A percentile compares a stretch with the other conserved stretches of the same genome.
Conservation (phyloP, 2,113 vertebrate genomes). For the Peromyscus californicus region DNA sequence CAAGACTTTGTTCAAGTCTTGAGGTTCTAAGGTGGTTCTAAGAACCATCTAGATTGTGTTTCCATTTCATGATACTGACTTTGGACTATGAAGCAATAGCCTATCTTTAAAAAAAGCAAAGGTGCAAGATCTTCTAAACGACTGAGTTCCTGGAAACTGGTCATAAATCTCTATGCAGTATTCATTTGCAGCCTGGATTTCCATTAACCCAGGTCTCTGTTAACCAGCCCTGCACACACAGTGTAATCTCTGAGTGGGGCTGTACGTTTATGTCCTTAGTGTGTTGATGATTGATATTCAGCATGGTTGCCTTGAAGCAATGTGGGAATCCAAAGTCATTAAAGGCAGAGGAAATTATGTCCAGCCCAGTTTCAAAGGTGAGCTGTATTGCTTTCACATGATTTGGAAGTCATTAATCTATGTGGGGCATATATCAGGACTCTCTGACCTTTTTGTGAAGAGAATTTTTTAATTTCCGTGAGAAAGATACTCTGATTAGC, state of each 20-base stretch:
- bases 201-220: slow-evolving; percentile 69
- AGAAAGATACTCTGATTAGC: slow-evolving; percentile 79
- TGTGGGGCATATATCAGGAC: slow-evolving; percentile 70
- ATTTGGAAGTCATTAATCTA: slow-evolving; percentile 82
- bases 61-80: slow-evolving; percentile 44
- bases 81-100: slow-evolving; percentile 60
- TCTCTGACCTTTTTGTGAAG: slow-evolving; percentile 80
- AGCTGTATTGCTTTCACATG: slow-evolving; percentile 78
- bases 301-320: slow-evolving; percentile 70
- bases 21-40: not conserved
- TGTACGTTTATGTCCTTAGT: slow-evolving; percentile 16
- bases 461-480: slow-evolving; percentile 82
- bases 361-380: slow-evolving; percentile 81
- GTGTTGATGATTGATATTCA: slow-evolving; percentile 78
- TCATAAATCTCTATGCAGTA: slow-evolving; percentile 69
- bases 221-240: not conserved
- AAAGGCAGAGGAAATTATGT: slow-evolving; percentile 82
- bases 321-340: slow-evolving; percentile 79
- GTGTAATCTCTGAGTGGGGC: slow-evolving; percentile 40
- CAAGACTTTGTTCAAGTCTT: not conserved
- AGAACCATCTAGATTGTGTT: slow-evolving; percentile 1
- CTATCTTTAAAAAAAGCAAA: slow-evolving; percentile 42
- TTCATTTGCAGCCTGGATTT: slow-evolving; percentile 62
- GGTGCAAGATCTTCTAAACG: slow-evolving; percentile 64
- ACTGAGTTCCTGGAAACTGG: slow-evolving; percentile 70